Conservation (phyloP, 2,113 vertebrate species). For the Puma concolor region DNA sequence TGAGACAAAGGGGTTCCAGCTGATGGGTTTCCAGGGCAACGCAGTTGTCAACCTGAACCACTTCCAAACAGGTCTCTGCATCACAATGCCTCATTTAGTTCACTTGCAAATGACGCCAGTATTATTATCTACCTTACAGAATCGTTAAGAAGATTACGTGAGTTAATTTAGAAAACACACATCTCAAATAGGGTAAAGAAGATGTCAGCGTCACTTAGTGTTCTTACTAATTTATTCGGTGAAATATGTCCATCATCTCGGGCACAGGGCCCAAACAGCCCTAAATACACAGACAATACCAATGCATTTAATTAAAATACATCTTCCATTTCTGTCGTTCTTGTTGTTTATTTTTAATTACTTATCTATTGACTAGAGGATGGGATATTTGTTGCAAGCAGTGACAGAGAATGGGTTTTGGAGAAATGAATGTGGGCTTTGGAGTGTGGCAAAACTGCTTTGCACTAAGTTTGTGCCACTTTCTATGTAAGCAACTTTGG, state of each 20-base stretch:
- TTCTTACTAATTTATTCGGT: neutral
- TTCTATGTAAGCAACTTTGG: neutral
- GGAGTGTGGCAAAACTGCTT: neutral
- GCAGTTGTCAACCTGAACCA: neutral
- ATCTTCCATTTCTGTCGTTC: neutral
- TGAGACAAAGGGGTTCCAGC: too few species aligned
- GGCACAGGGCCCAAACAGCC: neutral
- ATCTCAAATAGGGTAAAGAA: neutral
- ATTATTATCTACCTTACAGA: neutral
- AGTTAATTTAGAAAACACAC: neutral
- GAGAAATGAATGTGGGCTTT: neutral
- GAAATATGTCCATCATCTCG: neutral
- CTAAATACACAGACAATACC: neutral
- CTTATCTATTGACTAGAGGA: neutral
- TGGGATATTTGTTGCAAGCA: neutral
- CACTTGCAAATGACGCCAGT: neutral
- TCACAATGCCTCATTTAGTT: neutral
- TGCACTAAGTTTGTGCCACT: neutral
- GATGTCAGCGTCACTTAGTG: neutral
- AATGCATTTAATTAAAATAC: neutral
- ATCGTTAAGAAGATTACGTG: neutral
- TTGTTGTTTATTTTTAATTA: neutral
- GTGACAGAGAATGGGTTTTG: neutral
- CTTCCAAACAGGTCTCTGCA: too few species aligned
- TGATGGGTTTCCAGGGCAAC: neutral